Evolutionary conservation across 2,888 invertebrate genomes (phyloP).

Genomic region (Chalcosyrphus nemorum): DNA sequence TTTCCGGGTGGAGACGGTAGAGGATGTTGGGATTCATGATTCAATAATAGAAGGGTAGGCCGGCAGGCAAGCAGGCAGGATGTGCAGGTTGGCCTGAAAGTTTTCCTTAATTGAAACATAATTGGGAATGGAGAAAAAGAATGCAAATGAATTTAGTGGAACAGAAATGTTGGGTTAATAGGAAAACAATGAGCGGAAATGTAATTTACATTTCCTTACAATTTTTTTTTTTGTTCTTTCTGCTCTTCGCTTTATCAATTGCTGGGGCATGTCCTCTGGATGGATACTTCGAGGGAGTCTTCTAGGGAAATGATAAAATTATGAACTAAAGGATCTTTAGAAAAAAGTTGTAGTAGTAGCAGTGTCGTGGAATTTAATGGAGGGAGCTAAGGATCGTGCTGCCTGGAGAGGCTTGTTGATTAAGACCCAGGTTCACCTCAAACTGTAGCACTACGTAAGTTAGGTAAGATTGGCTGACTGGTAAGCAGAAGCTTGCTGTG

Average conservation of each 20-base stretch:
- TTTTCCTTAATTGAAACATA: slow-evolving; percentile 69
- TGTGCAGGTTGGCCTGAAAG: slow-evolving; percentile 30
- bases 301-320: too few species aligned
- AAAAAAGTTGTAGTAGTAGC: too few species aligned
- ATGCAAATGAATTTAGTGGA: slow-evolving; percentile 63
- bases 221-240: not conserved
- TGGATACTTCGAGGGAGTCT: too few species aligned
- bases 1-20: not conserved
- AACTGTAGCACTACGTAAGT: too few species aligned
- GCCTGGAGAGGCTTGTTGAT: too few species aligned
- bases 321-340: too few species aligned
- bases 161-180: slow-evolving; percentile 59
- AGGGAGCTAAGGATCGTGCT: too few species aligned
- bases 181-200: slow-evolving; percentile 67
- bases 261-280: not conserved
- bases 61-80: slow-evolving; percentile 41
- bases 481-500: too few species aligned
- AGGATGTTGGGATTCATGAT: slow-evolving; percentile 63
- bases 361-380: too few species aligned
- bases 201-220: slow-evolving; percentile 44
- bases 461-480: too few species aligned
- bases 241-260: not conserved
- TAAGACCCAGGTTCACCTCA: too few species aligned
- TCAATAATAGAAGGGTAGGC: slow-evolving; percentile 67
- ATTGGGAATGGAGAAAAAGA: slow-evolving; percentile 43